Percentiles rank a stretch among this genome's conserved stretches.
These are phyloP conservation scores for Zygogramma bicolorata DNA, from an alignment of 2,888 invertebrate species.

Conservation along the genomic window DNA sequence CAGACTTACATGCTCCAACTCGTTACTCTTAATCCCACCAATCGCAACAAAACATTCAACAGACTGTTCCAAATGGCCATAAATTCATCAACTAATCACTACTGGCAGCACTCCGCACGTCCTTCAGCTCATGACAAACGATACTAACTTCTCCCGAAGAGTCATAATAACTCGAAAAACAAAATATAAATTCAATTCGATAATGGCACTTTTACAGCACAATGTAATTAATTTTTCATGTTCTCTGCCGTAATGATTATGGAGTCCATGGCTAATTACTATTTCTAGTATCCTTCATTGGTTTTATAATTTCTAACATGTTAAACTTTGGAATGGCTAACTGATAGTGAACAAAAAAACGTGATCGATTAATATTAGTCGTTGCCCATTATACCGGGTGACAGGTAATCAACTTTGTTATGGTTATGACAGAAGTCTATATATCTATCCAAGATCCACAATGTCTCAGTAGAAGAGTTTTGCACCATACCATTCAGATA, in stretches of 20 bases:
- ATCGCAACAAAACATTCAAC: constrained; percentile 16
- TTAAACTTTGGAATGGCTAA: constrained; percentile 40
- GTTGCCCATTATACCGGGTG: neutral
- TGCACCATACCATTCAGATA: too few relatives aligned
- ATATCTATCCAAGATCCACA: too few relatives aligned
- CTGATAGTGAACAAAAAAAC: constrained; percentile 23
- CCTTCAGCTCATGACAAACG: constrained; percentile 4
- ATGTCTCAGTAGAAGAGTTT: too few relatives aligned
- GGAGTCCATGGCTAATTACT: constrained; percentile 40
- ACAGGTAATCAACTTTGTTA: neutral
- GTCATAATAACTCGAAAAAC: constrained; percentile 21
- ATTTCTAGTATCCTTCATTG: constrained; percentile 24
- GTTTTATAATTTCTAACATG: constrained; percentile 21
- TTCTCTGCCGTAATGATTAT: constrained; percentile 41
- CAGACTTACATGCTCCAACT: constrained; percentile 20
- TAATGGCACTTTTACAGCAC: constrained; percentile 47
- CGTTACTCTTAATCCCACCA: constrained; percentile 16
- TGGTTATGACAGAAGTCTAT: neutral
- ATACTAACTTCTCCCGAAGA: constrained; percentile 6
- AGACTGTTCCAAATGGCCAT: constrained; percentile 8
- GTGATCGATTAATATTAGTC: constrained; percentile 15
- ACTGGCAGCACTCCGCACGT: neutral
- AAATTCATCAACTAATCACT: neutral
- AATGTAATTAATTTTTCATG: constrained; percentile 49
- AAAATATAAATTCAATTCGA: constrained; percentile 25